These are phyloP conservation scores for Drosophila carrolli DNA, from an alignment of 1,140 invertebrate species.

Conservation along the genomic window DNA sequence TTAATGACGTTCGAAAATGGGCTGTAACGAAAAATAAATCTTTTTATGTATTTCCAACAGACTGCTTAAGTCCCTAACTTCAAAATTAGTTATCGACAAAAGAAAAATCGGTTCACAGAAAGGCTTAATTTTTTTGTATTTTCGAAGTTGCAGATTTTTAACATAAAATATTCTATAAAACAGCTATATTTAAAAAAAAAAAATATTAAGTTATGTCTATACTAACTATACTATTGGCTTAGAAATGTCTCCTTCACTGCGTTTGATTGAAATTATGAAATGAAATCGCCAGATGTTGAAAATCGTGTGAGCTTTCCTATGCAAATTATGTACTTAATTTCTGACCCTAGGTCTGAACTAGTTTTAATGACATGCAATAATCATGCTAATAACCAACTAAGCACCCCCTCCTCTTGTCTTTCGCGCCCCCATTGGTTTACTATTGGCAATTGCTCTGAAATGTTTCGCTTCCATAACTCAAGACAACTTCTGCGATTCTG, in stretches of 20 bases:
- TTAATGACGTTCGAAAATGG: neutral
- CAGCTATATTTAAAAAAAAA: too few species aligned
- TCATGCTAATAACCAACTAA: slow-evolving; percentile 13
- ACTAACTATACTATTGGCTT: too few species aligned
- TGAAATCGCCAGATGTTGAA: neutral
- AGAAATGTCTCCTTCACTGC: too few species aligned
- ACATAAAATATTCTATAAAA: too few species aligned
- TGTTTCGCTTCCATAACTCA: slow-evolving; percentile 23
- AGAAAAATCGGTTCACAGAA: too few species aligned
- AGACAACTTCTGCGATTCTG: slow-evolving; percentile 9
- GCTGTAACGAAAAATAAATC: neutral
- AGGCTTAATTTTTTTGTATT: too few species aligned
- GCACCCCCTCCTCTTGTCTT: neutral
- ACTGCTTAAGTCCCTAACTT: neutral
- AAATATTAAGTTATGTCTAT: too few species aligned
- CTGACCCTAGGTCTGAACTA: slow-evolving; percentile 8
- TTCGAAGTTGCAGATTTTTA: too few species aligned
- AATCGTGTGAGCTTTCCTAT: slow-evolving; percentile 14
- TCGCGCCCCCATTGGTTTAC: neutral
- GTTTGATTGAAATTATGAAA: too few species aligned
- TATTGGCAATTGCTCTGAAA: neutral
- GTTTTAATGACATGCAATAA: slow-evolving; percentile 26
- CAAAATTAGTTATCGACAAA: too few species aligned
- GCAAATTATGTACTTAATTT: neutral
- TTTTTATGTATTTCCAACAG: neutral